Percentiles rank a stretch among this genome's conserved stretches.
These are phyloP conservation scores for Gisinianus flammeolus DNA, from an alignment of 2,888 invertebrate species.

Conservation along the genomic window DNA sequence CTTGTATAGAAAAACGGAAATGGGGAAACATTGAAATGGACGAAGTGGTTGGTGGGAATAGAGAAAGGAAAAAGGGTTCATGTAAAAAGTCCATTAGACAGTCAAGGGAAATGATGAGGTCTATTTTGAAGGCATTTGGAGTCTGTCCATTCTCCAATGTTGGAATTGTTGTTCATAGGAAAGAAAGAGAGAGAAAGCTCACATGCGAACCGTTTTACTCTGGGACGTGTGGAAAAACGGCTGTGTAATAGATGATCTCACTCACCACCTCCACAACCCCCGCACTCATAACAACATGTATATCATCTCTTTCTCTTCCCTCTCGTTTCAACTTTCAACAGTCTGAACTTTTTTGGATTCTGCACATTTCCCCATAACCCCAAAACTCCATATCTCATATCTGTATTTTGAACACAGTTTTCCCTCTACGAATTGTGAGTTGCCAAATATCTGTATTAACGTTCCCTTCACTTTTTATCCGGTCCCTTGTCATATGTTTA, in stretches of 20 bases:
- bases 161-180: neutral
- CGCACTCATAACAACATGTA: neutral
- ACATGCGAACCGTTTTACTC: slow-evolving; percentile 41
- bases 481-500: too few relatives aligned
- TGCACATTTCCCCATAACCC: too few relatives aligned
- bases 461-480: too few relatives aligned
- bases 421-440: too few relatives aligned
- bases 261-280: slow-evolving; percentile 36
- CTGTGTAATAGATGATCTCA: slow-evolving; percentile 40
- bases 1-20: too few relatives aligned
- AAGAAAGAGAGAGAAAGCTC: neutral
- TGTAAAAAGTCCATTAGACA: slow-evolving; percentile 50
- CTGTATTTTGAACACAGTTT: too few relatives aligned
- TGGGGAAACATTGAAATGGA: too few relatives aligned
- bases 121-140: slow-evolving; percentile 41
- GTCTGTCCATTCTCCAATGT: neutral
- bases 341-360: too few relatives aligned
- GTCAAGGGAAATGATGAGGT: slow-evolving; percentile 47
- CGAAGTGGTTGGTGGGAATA: neutral
- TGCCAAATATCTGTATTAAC: too few relatives aligned
- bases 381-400: too few relatives aligned
- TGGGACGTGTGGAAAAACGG: slow-evolving; percentile 40
- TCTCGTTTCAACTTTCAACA: neutral
- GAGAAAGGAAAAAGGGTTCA: slow-evolving; percentile 30
- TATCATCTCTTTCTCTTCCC: slow-evolving; percentile 12